A percentile compares a stretch with the other conserved stretches of the same genome.
Conservation (phyloP, 64 coral and sea anemone species). For the Exaiptasia diaphana region DNA sequence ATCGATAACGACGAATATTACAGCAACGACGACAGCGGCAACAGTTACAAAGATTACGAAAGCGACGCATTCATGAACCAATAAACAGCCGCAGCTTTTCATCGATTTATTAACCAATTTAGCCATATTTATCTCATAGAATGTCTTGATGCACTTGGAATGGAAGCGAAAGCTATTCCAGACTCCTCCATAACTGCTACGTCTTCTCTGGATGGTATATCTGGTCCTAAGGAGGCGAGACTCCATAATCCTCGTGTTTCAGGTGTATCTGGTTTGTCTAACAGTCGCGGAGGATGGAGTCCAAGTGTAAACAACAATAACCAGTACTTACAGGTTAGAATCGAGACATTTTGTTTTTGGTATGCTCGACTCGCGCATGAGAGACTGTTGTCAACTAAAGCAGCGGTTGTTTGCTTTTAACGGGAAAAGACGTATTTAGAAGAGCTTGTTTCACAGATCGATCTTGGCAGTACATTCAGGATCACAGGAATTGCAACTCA, state of each 20-base stretch:
- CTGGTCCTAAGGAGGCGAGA: conserved; percentile 48
- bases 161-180: conserved; percentile 63
- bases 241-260: conserved; percentile 44
- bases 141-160: conserved; percentile 77
- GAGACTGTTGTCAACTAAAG: too few relatives aligned
- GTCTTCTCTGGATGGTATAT: conserved; percentile 44
- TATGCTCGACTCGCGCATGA: too few relatives aligned
- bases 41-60: too few relatives aligned
- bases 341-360: too few relatives aligned
- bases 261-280: conserved; percentile 53
- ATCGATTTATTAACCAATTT: too few relatives aligned
- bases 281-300: conserved; percentile 88
- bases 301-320: conserved; percentile 58
- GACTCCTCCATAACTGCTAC: conserved; percentile 77
- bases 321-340: conserved; percentile 88
- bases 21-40: too few relatives aligned
- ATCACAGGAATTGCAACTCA: conserved; percentile 86
- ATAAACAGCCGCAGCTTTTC: too few relatives aligned
- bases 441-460: conserved; percentile 70
- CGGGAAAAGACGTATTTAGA: too few relatives aligned
- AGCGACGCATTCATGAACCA: too few relatives aligned
- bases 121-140: too few relatives aligned
- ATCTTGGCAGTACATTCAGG: conserved; percentile 58
- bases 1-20: too few relatives aligned
- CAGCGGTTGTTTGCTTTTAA: too few relatives aligned